A percentile compares a stretch with the other conserved stretches of the same genome.
Evolutionary conservation across 2,888 invertebrate species (phyloP).

Genomic region (Phyllotreta cruciferae): DNA sequence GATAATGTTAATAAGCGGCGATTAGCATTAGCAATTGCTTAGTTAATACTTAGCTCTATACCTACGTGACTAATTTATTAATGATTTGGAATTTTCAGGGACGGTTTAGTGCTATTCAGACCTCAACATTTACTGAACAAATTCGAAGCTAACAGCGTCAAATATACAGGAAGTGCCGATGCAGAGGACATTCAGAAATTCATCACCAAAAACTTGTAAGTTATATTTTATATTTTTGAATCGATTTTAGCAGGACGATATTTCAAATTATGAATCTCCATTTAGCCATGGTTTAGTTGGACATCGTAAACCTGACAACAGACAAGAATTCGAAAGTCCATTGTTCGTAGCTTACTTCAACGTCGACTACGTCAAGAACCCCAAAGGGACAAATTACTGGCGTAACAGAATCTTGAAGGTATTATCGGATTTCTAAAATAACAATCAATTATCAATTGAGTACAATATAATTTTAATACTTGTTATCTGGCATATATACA

Average conservation of each 20-base stretch:
- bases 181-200: conserved; percentile 78
- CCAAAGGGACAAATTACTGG: conserved; percentile 99
- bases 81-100: conserved; percentile 62
- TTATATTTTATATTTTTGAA: too few relatives aligned
- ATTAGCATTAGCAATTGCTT: too few relatives aligned
- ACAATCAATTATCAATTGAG: conserved; percentile 9
- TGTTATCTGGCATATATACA: neutral
- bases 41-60: neutral
- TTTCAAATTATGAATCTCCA: neutral
- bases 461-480: neutral
- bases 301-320: conserved; percentile 84
- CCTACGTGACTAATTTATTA: neutral
- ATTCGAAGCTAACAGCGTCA: conserved; percentile 83
- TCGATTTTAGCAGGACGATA: too few relatives aligned
- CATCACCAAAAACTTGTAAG: conserved; percentile 87
- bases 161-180: conserved; percentile 76
- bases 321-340: conserved; percentile 87
- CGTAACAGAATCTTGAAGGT: conserved; percentile 93
- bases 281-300: conserved; percentile 85
- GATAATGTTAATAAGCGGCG: too few relatives aligned
- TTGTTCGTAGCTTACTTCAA: conserved; percentile 89
- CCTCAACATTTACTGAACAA: conserved; percentile 91
- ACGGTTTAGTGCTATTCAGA: conserved; percentile 86
- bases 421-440: conserved; percentile 55
- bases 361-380: conserved; percentile 96